Conservation (phyloP, 2,888 invertebrate species). For the Eupithecia tripunctaria region DNA sequence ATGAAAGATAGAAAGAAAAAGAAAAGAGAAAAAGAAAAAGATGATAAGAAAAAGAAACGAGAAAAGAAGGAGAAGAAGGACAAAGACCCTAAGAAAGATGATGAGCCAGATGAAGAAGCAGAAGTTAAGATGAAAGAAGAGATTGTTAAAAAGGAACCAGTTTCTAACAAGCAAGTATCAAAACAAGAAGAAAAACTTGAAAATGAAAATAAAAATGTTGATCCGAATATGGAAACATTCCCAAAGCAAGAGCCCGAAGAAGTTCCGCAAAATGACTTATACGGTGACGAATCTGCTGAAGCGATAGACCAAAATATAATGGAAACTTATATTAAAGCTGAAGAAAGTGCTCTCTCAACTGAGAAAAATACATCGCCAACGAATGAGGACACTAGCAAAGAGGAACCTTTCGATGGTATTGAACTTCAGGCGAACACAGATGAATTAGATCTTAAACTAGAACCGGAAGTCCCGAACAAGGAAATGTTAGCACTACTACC, state of each 20-base stretch:
- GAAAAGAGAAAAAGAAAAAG: conserved; percentile 78
- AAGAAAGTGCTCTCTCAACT: conserved; percentile 56
- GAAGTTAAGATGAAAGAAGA: conserved; percentile 45
- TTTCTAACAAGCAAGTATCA: conserved; percentile 6
- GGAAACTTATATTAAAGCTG: conserved; percentile 82
- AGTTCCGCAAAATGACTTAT: conserved; percentile 71
- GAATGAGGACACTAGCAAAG: conserved; percentile 69
- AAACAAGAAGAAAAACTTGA: conserved; percentile 44
- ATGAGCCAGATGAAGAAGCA: conserved; percentile 48
- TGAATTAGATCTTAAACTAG: conserved; percentile 83
- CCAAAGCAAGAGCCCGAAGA: conserved; percentile 48
- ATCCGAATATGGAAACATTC: conserved; percentile 43
- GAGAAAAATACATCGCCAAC: conserved; percentile 51
- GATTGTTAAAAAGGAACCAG: conserved; percentile 35
- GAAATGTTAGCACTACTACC: conserved; percentile 90
- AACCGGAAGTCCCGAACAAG: conserved; percentile 71
- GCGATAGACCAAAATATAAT: conserved; percentile 84
- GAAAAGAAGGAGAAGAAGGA: conserved; percentile 82
- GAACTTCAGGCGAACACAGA: conserved; percentile 84
- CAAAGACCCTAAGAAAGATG: conserved; percentile 74
- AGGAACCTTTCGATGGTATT: conserved; percentile 83
- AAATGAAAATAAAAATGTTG: conserved; percentile 39
- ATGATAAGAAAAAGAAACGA: conserved; percentile 80
- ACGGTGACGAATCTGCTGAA: conserved; percentile 82
- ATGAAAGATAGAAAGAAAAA: conserved; percentile 81